A percentile compares a stretch with the other conserved stretches of the same genome.
phyloP scores from a whole-genome alignment of 2,797 vertebrate genomes.

The Phoxinus dragarum region DNA sequence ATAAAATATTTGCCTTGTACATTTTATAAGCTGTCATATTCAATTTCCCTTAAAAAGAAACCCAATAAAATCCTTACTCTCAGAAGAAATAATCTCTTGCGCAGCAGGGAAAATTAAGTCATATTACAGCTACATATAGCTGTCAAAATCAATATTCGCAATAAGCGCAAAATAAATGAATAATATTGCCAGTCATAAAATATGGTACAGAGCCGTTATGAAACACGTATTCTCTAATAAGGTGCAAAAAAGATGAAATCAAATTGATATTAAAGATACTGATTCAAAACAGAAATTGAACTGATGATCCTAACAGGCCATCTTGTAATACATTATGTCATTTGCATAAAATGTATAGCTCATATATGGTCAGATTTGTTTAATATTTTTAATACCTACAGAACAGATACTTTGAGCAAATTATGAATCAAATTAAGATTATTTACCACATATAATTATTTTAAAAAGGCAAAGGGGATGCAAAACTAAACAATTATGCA shows the following conservation, averaged over 20 bases:
- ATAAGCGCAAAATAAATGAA: slow-evolving; percentile 14
- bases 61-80: slow-evolving; percentile 3
- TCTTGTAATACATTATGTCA: not conserved
- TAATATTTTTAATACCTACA: not conserved
- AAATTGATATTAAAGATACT: not conserved
- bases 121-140: slow-evolving; percentile 37
- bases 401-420: not conserved
- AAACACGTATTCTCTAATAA: not conserved
- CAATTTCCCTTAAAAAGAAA: slow-evolving; percentile 53
- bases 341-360: not conserved
- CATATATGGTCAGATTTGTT: not conserved
- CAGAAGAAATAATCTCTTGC: slow-evolving; percentile 6
- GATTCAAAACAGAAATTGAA: not conserved
- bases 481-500: not conserved
- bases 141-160: slow-evolving; percentile 41
- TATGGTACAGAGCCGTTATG: not conserved
- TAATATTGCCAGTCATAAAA: slow-evolving; percentile 1
- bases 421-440: not conserved
- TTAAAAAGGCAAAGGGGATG: not conserved
- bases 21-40: slow-evolving; percentile 53
- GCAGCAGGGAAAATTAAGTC: slow-evolving; percentile 5
- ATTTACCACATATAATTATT: not conserved
- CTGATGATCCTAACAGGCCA: not conserved
- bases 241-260: not conserved
- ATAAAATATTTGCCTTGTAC: slow-evolving; percentile 51